A percentile compares a stretch with the other conserved stretches of the same genome.
Conservation (phyloP, 2,888 invertebrate genomes). For the Agonopterix subpropinquella region DNA sequence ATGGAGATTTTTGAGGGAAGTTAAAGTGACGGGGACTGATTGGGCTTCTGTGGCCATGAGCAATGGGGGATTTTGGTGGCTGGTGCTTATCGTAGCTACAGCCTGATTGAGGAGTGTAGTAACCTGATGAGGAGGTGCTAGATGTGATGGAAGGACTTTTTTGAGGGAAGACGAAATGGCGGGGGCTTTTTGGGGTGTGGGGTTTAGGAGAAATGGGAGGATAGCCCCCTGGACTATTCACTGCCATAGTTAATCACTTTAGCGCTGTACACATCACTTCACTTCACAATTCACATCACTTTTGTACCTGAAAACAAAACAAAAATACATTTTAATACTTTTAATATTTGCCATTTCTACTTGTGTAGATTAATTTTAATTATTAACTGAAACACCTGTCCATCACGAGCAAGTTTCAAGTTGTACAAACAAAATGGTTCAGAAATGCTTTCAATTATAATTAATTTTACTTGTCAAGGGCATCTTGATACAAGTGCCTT, state of each 20-base stretch:
- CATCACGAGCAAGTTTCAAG: too few relatives aligned
- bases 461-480: too few relatives aligned
- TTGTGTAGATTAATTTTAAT: too few relatives aligned
- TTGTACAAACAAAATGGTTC: too few relatives aligned
- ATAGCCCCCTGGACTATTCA: constrained; percentile 76
- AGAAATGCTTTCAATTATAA: too few relatives aligned
- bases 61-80: constrained; percentile 67
- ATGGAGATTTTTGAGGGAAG: constrained; percentile 67
- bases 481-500: too few relatives aligned
- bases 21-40: constrained; percentile 77
- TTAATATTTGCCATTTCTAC: too few relatives aligned
- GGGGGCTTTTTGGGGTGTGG: constrained; percentile 72
- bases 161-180: constrained; percentile 72
- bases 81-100: constrained; percentile 66
- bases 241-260: constrained; percentile 63
- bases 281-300: constrained; percentile 1
- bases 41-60: constrained; percentile 75
- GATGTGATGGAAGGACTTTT: constrained; percentile 71
- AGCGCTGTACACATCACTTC: constrained; percentile 37
- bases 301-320: constrained; percentile 45
- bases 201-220: constrained; percentile 74
- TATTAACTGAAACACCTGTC: too few relatives aligned
- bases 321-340: neutral
- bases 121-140: constrained; percentile 72
- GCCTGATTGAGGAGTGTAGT: constrained; percentile 73